Conservation (phyloP, 2,888 invertebrate species). For the Camponotus fellah region DNA sequence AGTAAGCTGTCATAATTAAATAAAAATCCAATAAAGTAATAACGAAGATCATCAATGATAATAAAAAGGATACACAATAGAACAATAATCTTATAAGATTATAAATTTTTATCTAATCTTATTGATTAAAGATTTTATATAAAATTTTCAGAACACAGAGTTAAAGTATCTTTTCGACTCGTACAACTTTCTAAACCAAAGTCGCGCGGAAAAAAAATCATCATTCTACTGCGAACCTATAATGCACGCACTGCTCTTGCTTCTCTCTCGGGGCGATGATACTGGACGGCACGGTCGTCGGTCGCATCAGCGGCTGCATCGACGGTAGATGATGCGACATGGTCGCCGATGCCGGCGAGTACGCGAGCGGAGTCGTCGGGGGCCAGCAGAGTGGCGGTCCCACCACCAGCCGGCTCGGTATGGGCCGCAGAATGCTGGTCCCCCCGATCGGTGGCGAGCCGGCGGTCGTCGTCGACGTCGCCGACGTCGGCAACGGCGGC, state of each 20-base stretch:
- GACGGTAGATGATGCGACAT: constrained; percentile 79
- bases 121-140: neutral
- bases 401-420: constrained; percentile 82
- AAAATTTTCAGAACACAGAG: neutral
- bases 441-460: constrained; percentile 66
- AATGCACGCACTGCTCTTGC: constrained; percentile 61
- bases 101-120: neutral
- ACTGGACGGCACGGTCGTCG: constrained; percentile 76
- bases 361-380: constrained; percentile 70
- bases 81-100: neutral
- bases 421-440: constrained; percentile 81
- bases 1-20: neutral
- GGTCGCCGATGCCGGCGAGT: constrained; percentile 74
- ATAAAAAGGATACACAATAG: neutral
- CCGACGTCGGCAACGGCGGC: constrained; percentile 73
- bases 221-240: constrained; percentile 69
- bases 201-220: neutral
- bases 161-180: neutral
- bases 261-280: constrained; percentile 70
- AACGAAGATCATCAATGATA: neutral
- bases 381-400: constrained; percentile 81
- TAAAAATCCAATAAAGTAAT: neutral
- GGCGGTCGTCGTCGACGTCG: constrained; percentile 65
- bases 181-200: neutral
- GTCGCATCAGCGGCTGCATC: constrained; percentile 74